These are phyloP conservation scores for Diadumene lineata DNA, from an alignment of 92 coral and sea anemone genomes.

Conservation along the genomic window DNA sequence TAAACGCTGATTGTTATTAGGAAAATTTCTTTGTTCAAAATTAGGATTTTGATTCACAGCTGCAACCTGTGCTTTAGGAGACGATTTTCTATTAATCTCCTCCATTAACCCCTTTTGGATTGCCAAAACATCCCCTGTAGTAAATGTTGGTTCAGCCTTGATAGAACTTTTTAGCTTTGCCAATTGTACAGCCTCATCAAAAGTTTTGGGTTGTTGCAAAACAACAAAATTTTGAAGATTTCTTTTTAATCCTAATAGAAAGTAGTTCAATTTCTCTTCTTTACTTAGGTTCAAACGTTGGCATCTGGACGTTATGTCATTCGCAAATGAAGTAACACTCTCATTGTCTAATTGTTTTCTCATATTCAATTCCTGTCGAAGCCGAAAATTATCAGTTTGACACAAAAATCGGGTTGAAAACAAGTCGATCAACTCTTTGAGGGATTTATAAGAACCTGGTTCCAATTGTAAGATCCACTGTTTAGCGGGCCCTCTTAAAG, in stretches of 20 bases:
- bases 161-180: slow-evolving; percentile 6
- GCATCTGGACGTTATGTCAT: slow-evolving; percentile 16
- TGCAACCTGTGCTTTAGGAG: neutral
- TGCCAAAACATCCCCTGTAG: neutral
- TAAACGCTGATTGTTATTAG: neutral
- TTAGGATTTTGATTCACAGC: neutral
- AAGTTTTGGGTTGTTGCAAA: neutral
- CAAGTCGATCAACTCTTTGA: neutral
- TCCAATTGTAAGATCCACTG: neutral
- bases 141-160: neutral
- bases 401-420: slow-evolving; percentile 8
- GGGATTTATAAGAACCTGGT: neutral
- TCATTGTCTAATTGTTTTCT: slow-evolving; percentile 4
- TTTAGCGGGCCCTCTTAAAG: neutral
- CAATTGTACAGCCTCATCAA: neutral
- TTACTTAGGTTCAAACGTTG: slow-evolving; percentile 3
- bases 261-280: slow-evolving; percentile 2
- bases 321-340: neutral
- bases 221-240: neutral
- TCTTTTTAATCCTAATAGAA: neutral
- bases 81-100: neutral
- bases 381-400: slow-evolving; percentile 1
- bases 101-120: neutral
- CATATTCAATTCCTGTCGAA: slow-evolving; percentile 14
- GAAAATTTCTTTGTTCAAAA: neutral